Percentiles rank a stretch among this genome's conserved stretches.
phyloP scores from a whole-genome alignment of 2,113 vertebrate species.

The Lasiurus borealis region DNA sequence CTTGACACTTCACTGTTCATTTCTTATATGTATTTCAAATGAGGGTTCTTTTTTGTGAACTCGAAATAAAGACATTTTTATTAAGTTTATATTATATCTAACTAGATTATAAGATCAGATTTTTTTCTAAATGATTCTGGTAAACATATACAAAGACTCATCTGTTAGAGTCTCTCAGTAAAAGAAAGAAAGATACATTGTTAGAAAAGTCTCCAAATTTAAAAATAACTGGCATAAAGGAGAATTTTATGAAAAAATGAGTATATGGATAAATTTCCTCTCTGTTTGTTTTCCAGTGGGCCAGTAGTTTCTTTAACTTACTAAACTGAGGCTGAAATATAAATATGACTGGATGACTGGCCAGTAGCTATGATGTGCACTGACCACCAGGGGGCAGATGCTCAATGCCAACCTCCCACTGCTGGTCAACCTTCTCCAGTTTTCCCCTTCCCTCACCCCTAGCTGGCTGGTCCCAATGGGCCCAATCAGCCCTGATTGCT shows the following conservation, averaged over 20 bases:
- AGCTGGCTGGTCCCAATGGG: too few species aligned
- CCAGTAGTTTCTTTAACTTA: constrained; percentile 5
- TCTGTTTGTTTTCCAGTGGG: constrained; percentile 19
- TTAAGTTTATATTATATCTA: constrained; percentile 23
- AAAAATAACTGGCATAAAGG: not conserved
- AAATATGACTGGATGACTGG: too few species aligned
- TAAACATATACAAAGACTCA: not conserved
- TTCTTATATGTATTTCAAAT: constrained; percentile 36
- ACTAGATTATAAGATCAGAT: constrained; percentile 27
- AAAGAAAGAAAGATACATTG: not conserved
- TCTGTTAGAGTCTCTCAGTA: not conserved
- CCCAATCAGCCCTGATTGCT: too few species aligned
- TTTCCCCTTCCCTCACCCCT: too few species aligned
- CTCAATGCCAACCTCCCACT: too few species aligned
- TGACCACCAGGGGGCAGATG: too few species aligned
- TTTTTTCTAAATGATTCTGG: constrained; percentile 39
- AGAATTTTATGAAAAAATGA: constrained; percentile 9
- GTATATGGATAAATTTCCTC: constrained; percentile 2
- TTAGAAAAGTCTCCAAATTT: constrained; percentile 34
- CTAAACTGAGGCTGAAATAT: constrained; percentile 10
- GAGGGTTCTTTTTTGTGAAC: constrained; percentile 58
- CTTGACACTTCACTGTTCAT: not conserved
- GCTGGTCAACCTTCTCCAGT: too few species aligned
- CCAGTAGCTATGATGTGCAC: too few species aligned
- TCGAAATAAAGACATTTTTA: constrained; percentile 11